Base-by-base conservation (phyloP, 2,113 vertebrate genomes). In the Anser brachyrhynchus region DNA sequence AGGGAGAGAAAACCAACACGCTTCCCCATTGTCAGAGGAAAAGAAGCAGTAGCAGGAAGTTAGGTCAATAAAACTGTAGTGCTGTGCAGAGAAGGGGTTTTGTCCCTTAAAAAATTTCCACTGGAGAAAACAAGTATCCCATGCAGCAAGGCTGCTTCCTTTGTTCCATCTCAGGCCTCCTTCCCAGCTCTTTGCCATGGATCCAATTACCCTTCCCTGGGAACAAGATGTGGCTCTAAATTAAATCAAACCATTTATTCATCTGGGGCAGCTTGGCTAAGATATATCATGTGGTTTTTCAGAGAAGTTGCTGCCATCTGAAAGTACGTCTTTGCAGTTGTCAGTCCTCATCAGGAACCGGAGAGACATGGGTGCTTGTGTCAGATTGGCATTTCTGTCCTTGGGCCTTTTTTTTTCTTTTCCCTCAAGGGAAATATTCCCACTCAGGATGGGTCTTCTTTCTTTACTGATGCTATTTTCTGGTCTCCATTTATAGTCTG, bases 221-320 rank as follows among this genome's bases (percentile, higher is more conserved):
- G 90, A 96, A 93, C 39, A 43, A 92, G 79, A 90, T 67, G 83
- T 86, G 92, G 39, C 85, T 95, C 96, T 88, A 94, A 96, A 95
- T 96, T 95, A 86, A 96, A 96, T 94, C 85, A 95, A 92, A 95
- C 39, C 8, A 18, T 82, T 79, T 87, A 90, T 94, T 96, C 90
- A 92, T 94, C 87, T 59, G 43, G 82, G 82, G 69, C 82, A 93
- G 82, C 72, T 84, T 80, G 51, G 73, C 79, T 80, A 46, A 61
- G 79, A 52, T 10, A 77, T 37, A 26, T 33, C 0, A 1, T 65
- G 90, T 1, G 59, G 51, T 71, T 90, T 84, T 81, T 28, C 55
- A 65, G 69, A 64, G 65, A 15, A 81, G 85, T 7, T 87, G 72
- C 65, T 94, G 87, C 79, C 58, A 41, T 86, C 35, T 65, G 71